These are phyloP conservation scores for Aphaenogaster ashmeadi DNA, from an alignment of 1,140 invertebrate species.

Conservation along the genomic window DNA sequence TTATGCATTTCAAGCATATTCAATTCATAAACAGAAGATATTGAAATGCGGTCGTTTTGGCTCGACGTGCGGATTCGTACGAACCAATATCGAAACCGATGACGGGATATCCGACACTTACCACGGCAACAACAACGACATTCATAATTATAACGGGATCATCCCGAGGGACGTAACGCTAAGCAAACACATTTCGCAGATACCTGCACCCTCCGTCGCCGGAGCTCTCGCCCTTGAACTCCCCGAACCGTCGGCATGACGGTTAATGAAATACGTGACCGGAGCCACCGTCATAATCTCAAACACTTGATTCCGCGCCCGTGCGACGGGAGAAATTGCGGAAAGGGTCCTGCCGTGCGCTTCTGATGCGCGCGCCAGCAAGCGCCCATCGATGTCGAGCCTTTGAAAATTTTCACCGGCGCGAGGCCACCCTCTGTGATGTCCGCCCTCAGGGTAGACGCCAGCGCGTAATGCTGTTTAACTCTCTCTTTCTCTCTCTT, in stretches of 20 bases:
- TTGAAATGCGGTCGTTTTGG: neutral
- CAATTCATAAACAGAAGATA: neutral
- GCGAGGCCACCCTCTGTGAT: constrained; percentile 54
- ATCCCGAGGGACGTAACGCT: constrained; percentile 82
- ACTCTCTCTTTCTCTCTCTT: constrained; percentile 31
- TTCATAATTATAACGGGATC: constrained; percentile 86
- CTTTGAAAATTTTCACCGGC: constrained; percentile 64
- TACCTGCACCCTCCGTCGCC: constrained; percentile 73
- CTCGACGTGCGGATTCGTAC: neutral
- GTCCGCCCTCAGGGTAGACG: constrained; percentile 59
- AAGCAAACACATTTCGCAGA: constrained; percentile 84
- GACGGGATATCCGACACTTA: constrained; percentile 52
- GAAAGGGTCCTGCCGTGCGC: constrained; percentile 50
- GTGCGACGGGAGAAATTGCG: constrained; percentile 70
- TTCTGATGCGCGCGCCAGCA: constrained; percentile 55
- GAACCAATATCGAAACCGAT: constrained; percentile 22
- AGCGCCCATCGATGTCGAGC: constrained; percentile 63
- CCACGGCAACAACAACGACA: constrained; percentile 78
- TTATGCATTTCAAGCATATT: neutral
- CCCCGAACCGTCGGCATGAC: constrained; percentile 77
- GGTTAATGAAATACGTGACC: constrained; percentile 88
- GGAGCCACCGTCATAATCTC: constrained; percentile 86
- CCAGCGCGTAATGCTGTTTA: constrained; percentile 58
- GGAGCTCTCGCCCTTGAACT: constrained; percentile 63
- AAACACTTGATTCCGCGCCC: constrained; percentile 85